Evolutionary conservation across 2,113 vertebrate genomes (phyloP), one percentile per base, ranked within the genome.

Genomic region (Accipiter cooperii): DNA sequence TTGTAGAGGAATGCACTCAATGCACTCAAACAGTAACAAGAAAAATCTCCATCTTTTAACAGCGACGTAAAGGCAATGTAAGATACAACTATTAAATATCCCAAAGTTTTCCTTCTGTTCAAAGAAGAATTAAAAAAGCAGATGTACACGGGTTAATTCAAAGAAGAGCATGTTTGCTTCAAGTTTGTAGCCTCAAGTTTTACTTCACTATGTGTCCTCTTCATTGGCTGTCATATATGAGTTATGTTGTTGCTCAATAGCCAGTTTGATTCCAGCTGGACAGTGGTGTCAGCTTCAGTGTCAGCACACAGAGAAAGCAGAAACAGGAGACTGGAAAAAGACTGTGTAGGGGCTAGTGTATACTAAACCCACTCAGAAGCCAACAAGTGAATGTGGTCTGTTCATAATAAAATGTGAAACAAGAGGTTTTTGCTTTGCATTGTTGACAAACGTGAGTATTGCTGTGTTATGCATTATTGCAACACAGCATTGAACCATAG

Each of bases 331-430:
- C 14, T 64, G 16, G 17, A 55, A 64, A 58, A 63, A 46, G 29
- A 16, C 57, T 58, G 9, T 12, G 5, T 3, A 2, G 6, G 9
- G 4, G 4, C 40, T 44, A 34, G 6, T 1, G 2, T 44, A 21
- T 24, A 8, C 13, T 40, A 44, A 44, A 58, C 17, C 20, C 24
- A 10, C 12, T 47, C 49, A 54, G 42, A 68, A 80, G 12, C 31
- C 33, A 42, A 42, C 18, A 66, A 10, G 6, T 10, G 11, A 52
- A n/a, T 68, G 42, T 5, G 10, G 12, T 25, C 6, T 54, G 20
- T 73, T 64, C 13, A 5, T 38, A 36, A 66, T 36, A 17, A 66
- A 52, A 49, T 31, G 15, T 29, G 42, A 81, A 81, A 73, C 1
- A 5, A 49, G 44, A 65, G 5, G 5, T 2, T 73, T 89, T 73